These are phyloP conservation scores for Zonotrichia leucophrys DNA, from an alignment of 2,113 vertebrate genomes.

Conservation along the genomic window DNA sequence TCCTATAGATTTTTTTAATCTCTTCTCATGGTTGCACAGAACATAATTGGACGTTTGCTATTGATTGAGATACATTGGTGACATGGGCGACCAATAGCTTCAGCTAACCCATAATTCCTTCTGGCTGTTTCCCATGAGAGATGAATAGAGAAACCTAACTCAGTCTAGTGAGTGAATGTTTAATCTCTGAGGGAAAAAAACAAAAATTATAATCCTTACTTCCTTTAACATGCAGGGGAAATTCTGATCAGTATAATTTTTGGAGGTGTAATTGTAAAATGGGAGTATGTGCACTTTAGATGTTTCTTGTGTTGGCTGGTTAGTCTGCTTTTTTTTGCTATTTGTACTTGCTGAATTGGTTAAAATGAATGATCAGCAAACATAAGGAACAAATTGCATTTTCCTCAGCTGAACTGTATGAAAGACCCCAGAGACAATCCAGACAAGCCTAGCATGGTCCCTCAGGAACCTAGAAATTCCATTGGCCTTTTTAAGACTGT, in stretches of 20 bases:
- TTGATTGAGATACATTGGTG: background rate
- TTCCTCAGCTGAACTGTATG: slow-evolving; percentile 47
- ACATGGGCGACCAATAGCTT: background rate
- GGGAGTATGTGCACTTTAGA: background rate
- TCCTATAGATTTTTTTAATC: background rate
- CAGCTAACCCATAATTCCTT: background rate
- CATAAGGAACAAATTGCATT: slow-evolving; percentile 52
- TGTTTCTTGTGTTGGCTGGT: background rate
- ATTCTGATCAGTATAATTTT: background rate
- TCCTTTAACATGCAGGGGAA: background rate
- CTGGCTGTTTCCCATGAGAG: background rate
- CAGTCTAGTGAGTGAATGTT: background rate
- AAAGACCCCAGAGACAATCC: slow-evolving; percentile 47
- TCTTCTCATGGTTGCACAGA: background rate
- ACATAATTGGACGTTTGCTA: background rate
- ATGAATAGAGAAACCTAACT: background rate
- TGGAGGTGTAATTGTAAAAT: background rate
- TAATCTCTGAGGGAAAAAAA: background rate
- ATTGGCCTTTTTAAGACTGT: slow-evolving; percentile 36
- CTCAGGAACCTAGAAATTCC: slow-evolving; percentile 19
- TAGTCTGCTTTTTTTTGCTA: background rate
- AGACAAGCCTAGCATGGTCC: slow-evolving; percentile 1
- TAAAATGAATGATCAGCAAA: slow-evolving; percentile 54
- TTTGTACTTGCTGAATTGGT: slow-evolving; percentile 27
- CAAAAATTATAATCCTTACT: background rate